Evolutionary conservation across 2,888 invertebrate genomes (phyloP), one percentile per base, ranked within the genome.

Genomic region (Listrodromus nycthemerus): DNA sequence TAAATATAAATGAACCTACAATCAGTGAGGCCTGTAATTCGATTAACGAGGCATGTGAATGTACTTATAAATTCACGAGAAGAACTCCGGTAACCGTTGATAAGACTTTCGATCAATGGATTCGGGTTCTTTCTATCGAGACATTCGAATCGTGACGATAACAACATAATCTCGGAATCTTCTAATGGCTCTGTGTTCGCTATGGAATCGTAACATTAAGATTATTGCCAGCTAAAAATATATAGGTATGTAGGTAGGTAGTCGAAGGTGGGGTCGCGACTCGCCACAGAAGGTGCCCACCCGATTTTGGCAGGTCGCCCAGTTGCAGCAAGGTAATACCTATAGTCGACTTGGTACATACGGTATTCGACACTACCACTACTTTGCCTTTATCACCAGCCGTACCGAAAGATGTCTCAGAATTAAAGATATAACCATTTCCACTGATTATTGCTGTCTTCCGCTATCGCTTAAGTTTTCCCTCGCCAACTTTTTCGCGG

Each of bases 231-330:
- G n/a, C 55, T 24, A 13, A 21, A 24, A 55, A 55, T 3, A 24
- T 1, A 10, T 13, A 24, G 21, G 19, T 52, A 50, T 50, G 37
- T 37, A 70, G 52, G 70, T 52, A 33, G 70, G 52, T 16, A 55
- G 70, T 50, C 16, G 33, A 13, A 63, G 13, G 74, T 30, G 27
- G 19, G 37, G 27, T 48, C 58, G 50, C 5, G 52, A 27, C 24
- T 24, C 2, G 21, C 48, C 66, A 45, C 55, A 10, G 58, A 21
- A 24, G 66, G 45, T 71, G 81, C 27, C n/a, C 24, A 71, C 27
- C 66, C 19, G 67, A 71, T 73, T 77, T 82, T 82, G 82, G 82
- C 82, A 73, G 73, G 52, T 3, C 50, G 77, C 77, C 77, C 73
- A 77, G 41, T 66, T 41, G 71, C 71, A 58, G 55, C 82, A 16